These are phyloP conservation scores for Glossosoma conforme DNA, from an alignment of 1,140 invertebrate species.

Conservation along the genomic window DNA sequence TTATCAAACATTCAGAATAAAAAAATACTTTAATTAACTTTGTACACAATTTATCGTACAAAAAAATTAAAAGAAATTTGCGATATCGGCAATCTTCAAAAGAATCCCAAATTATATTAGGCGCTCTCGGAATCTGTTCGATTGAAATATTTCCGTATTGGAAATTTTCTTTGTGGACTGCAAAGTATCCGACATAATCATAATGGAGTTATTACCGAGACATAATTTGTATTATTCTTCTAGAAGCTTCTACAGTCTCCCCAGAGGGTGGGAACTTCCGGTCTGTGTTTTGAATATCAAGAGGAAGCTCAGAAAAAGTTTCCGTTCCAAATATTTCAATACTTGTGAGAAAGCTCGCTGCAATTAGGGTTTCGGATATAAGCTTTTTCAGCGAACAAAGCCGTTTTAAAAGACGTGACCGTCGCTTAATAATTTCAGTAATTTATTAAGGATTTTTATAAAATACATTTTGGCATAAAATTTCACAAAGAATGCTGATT, in stretches of 20 bases:
- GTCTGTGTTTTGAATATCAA: conserved; percentile 12
- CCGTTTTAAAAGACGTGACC: too few species aligned
- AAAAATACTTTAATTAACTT: too few species aligned
- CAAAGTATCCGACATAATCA: conserved; percentile 4
- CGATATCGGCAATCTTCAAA: not conserved
- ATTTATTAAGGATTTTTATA: too few species aligned
- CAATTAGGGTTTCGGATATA: too few species aligned
- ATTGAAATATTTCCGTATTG: not conserved
- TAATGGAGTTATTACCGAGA: conserved; percentile 8
- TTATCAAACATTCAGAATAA: too few species aligned
- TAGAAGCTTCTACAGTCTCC: not conserved
- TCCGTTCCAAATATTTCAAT: conserved; percentile 3
- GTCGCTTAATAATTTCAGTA: too few species aligned
- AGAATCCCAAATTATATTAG: conserved; percentile 14
- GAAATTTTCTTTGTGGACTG: not conserved
- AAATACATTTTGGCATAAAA: too few species aligned
- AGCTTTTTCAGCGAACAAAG: too few species aligned
- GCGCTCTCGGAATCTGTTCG: not conserved
- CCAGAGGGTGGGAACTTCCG: not conserved
- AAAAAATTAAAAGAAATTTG: too few species aligned
- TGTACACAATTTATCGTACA: too few species aligned
- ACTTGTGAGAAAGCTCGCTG: too few species aligned
- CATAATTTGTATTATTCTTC: conserved; percentile 4
- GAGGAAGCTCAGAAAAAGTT: not conserved
- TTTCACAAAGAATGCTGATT: too few species aligned